phyloP scores from a whole-genome alignment of 2,113 vertebrate genomes.

The Caranx ignobilis region DNA sequence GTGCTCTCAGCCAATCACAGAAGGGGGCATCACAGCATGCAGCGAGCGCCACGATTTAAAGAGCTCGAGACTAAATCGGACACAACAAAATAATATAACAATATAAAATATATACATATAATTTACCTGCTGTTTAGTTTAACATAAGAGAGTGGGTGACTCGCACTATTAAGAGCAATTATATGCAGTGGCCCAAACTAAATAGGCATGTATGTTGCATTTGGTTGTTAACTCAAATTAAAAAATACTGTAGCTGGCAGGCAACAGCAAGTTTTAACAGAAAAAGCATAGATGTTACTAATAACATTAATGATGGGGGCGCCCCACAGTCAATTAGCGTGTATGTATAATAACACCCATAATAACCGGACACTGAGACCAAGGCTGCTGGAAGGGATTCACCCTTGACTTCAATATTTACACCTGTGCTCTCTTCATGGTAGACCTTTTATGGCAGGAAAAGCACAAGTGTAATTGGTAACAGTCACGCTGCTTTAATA shows the following conservation, averaged over 20 bases:
- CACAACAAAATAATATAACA: too few species aligned
- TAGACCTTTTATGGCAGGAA: too few species aligned
- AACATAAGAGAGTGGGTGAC: background rate
- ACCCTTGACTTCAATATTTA: too few species aligned
- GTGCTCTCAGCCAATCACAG: slow-evolving; percentile 64
- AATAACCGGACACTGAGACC: too few species aligned
- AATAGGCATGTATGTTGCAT: background rate
- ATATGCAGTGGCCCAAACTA: background rate
- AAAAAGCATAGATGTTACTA: too few species aligned
- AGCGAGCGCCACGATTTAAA: slow-evolving; percentile 66
- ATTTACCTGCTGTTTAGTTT: too few species aligned
- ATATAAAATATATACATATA: background rate
- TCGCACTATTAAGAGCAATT: background rate
- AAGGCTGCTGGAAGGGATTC: background rate
- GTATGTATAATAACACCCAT: too few species aligned
- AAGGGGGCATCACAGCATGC: background rate
- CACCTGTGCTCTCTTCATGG: too few species aligned
- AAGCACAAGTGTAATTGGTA: too few species aligned
- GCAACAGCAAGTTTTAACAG: too few species aligned
- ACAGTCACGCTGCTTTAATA: too few species aligned
- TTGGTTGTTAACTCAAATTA: background rate
- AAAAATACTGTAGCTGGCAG: background rate
- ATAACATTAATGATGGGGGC: background rate
- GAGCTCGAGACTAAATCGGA: slow-evolving; percentile 10
- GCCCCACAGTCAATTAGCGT: background rate